Base-by-base conservation (phyloP, 1,140 invertebrate species). In the Mylabris phalerata region DNA sequence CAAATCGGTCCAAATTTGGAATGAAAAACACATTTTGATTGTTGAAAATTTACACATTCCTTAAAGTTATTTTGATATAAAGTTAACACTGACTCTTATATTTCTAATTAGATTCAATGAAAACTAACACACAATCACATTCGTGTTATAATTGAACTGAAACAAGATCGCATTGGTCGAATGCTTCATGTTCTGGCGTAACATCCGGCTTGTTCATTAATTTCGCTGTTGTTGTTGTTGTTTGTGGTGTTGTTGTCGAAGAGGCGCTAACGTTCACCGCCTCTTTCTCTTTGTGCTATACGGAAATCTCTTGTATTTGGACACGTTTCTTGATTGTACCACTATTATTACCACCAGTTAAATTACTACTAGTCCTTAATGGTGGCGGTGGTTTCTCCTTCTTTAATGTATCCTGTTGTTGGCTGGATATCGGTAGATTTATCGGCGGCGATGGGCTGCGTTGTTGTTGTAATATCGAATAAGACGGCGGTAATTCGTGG, bases 281-380 rank as follows among this genome's bases (percentile, higher is more conserved):
- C 58, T 57, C 57, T 26, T 60, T 63, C 55, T 48, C 26, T 59
- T 58, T 61, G 54, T 78, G 79, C 78, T 82, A 84, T 79, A 84
- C 82, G 41, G 81, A 80, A 68, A 83, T 83, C 67, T 84, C 82
- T 72, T 84, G 82, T 59, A 84, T 84, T 71, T 84, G 82, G 52
- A 84, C 82, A 54, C 82, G 75, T 77, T 84, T 84, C 69, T 84
- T 84, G 49, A 81, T 73, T 1, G 79, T 81, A 13, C 76, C 77
- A 42, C 32, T 32, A 32, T 32, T 32, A 32, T 32, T 32, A 32
- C 32, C 7, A 13, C 69, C 55, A 1, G 71, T 46, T 6, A 73
- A 70, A 58, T 71, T 73, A 61, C 74, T 77, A 0, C 71, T 73
- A 2, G 74, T 75, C 67, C 64, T 66, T 57, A 65, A 61, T n/a